Conservation (phyloP, 2,113 vertebrate species). For the Cricetomys ansorgei region DNA sequence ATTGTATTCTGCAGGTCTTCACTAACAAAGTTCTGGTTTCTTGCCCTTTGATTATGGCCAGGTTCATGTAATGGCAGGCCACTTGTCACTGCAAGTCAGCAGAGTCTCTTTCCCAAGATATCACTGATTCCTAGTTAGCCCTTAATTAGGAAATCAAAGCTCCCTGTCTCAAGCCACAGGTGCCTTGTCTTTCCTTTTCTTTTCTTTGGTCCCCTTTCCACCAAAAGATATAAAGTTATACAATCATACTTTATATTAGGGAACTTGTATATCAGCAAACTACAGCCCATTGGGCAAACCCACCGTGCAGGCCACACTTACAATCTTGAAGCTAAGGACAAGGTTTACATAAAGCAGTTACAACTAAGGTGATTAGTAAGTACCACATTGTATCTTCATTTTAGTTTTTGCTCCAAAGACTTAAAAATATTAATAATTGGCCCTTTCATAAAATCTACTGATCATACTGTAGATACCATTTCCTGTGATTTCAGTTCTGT, state of each 20-base stretch:
- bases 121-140: fast-evolving
- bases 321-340: not conserved
- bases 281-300: not conserved
- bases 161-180: not conserved
- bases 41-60: not conserved
- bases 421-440: not conserved
- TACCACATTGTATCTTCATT: not conserved
- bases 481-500: not conserved
- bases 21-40: not conserved
- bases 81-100: not conserved
- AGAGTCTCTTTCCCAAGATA: not conserved
- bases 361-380: not conserved
- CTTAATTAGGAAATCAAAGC: not conserved
- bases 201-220: not conserved
- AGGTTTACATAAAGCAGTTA: not conserved
- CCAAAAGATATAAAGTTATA: not conserved
- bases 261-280: not conserved
- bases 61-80: not conserved
- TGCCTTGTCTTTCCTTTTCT: not conserved
- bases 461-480: not conserved
- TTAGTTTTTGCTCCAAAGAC: not conserved
- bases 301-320: not conserved
- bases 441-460: not conserved
- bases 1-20: not conserved
- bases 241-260: not conserved